A percentile compares a stretch with the other conserved stretches of the same genome.
Evolutionary conservation across 1,140 invertebrate species (phyloP).

Genomic region (Dryas iulia): DNA sequence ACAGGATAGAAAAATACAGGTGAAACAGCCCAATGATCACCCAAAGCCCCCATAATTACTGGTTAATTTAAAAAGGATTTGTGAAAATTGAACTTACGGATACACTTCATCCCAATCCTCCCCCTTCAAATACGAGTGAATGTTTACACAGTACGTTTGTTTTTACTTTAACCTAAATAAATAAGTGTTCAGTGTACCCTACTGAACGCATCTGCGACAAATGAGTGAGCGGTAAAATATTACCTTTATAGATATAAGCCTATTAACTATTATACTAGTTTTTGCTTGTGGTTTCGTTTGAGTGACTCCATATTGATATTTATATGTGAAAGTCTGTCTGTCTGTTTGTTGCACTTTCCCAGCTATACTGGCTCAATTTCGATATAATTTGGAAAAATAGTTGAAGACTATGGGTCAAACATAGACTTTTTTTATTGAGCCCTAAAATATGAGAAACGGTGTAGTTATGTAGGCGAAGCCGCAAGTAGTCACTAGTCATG

Average conservation of each 20-base stretch:
- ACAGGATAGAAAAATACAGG: too few species aligned
- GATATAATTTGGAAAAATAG: too few species aligned
- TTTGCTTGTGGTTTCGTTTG: neutral
- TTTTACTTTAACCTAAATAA: constrained; percentile 9
- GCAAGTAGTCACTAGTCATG: too few species aligned
- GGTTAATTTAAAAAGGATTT: neutral
- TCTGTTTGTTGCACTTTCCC: too few species aligned
- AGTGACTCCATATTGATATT: neutral
- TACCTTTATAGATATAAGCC: neutral
- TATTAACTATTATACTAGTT: neutral
- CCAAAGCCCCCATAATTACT: neutral
- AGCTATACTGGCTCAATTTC: too few species aligned
- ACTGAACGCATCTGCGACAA: neutral
- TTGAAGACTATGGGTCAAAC: too few species aligned
- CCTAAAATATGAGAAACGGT: too few species aligned
- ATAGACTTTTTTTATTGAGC: too few species aligned
- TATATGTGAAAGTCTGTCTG: too few species aligned
- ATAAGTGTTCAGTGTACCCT: neutral
- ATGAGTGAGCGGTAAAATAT: neutral
- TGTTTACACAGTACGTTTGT: neutral
- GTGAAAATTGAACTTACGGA: neutral
- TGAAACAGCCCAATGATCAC: neutral
- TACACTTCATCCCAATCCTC: neutral
- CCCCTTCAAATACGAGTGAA: constrained; percentile 1
- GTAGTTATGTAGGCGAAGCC: too few species aligned